A percentile compares a stretch with the other conserved stretches of the same genome.
These are phyloP conservation scores for Belonocnema kinseyi DNA, from an alignment of 1,140 invertebrate genomes.

Conservation along the genomic window DNA sequence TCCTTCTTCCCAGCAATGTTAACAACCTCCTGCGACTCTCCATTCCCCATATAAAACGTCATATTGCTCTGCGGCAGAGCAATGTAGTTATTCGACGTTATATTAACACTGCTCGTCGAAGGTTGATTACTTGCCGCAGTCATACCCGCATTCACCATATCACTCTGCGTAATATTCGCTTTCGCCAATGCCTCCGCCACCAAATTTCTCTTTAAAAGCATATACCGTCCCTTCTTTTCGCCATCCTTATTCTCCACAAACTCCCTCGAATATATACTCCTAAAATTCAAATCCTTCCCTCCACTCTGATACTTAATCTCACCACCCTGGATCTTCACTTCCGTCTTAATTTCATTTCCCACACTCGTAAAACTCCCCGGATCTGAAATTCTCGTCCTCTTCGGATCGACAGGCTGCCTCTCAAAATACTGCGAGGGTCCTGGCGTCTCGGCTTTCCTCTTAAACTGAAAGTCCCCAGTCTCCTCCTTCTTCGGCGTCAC, in stretches of 20 bases:
- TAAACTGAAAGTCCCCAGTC: not conserved
- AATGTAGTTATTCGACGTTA: not conserved
- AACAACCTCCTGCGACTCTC: not conserved
- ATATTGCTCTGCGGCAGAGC: not conserved
- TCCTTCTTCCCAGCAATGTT: slow-evolving; percentile 15
- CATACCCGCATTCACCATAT: not conserved
- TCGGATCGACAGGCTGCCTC: not conserved
- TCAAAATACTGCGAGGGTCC: not conserved
- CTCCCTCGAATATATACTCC: not conserved
- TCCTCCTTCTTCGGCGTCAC: not conserved
- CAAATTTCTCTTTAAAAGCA: not conserved
- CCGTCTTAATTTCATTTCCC: not conserved
- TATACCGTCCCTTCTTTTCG: not conserved
- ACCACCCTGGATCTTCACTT: not conserved
- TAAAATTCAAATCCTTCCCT: not conserved
- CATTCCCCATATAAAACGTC: not conserved
- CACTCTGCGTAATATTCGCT: not conserved
- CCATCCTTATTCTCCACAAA: not conserved
- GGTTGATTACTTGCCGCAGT: not conserved
- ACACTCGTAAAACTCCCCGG: not conserved
- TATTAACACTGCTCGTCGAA: slow-evolving; percentile 4
- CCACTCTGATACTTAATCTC: not conserved
- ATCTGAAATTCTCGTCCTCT: not conserved
- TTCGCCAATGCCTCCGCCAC: not conserved
- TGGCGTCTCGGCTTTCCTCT: slow-evolving; percentile 1